Conservation (phyloP, 1,140 invertebrate genomes). For the Drosophila biarmipes region DNA sequence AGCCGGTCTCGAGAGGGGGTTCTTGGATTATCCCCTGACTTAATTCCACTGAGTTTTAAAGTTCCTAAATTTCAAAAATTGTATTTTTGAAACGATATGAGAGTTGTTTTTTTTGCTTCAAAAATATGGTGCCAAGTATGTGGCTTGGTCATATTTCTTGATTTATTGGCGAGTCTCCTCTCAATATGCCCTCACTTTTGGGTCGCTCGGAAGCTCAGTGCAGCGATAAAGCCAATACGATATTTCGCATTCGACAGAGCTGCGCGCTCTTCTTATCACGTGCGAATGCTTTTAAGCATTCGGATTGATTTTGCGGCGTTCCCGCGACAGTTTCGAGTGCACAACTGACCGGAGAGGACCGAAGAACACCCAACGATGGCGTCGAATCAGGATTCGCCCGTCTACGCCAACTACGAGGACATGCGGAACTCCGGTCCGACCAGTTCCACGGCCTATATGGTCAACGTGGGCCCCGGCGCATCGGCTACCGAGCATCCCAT, state of each 20-base stretch:
- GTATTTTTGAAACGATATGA: too few species aligned
- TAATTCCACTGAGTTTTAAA: background rate
- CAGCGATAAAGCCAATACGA: constrained; percentile 14
- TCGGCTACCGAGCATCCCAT: background rate
- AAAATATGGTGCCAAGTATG: too few species aligned
- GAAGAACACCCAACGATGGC: constrained; percentile 15
- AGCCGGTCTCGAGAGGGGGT: background rate
- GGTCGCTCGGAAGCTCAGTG: background rate
- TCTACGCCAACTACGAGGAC: constrained; percentile 70
- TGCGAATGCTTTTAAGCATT: constrained; percentile 6
- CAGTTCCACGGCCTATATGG: constrained; percentile 52
- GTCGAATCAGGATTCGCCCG: constrained; percentile 36
- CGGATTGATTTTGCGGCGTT: background rate
- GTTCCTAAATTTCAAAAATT: too few species aligned
- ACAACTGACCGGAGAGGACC: constrained; percentile 22
- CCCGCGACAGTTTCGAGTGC: constrained; percentile 27
- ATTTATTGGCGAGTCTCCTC: background rate
- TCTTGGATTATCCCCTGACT: constrained; percentile 4
- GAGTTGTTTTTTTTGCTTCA: too few species aligned
- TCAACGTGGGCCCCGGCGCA: constrained; percentile 33
- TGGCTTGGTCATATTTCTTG: background rate
- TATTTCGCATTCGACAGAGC: constrained; percentile 13
- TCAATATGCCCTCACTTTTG: constrained; percentile 4
- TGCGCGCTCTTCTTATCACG: constrained; percentile 19
- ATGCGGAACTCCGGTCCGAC: constrained; percentile 50